Evolutionary conservation across 2,113 vertebrate genomes (phyloP).

Genomic region (Galbula dea): DNA sequence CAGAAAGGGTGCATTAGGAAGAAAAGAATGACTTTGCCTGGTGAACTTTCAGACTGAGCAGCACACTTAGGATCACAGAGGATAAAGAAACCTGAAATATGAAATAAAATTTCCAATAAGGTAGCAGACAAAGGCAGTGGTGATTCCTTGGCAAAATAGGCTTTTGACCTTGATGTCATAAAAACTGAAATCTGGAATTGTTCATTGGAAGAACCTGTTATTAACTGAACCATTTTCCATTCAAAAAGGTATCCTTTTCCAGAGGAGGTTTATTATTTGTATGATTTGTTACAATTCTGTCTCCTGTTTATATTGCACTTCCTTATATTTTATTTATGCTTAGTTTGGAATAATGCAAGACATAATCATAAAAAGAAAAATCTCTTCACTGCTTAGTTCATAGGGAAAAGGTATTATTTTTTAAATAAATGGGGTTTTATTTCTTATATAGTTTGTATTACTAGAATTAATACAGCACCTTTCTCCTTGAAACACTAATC

Average conservation of each 20-base stretch:
- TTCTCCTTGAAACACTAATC: background rate
- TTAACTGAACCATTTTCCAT: background rate
- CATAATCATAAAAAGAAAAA: background rate
- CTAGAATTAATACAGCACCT: background rate
- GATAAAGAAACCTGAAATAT: conserved; percentile 52
- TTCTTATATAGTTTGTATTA: background rate
- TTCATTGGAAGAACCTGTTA: background rate
- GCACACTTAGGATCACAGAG: conserved; percentile 26
- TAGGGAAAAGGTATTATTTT: background rate
- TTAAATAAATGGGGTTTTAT: background rate
- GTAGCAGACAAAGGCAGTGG: conserved; percentile 12
- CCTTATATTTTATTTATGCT: background rate
- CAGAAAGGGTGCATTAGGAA: conserved; percentile 52
- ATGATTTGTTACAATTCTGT: background rate
- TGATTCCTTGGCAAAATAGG: conserved; percentile 7
- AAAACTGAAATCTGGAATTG: conserved; percentile 12
- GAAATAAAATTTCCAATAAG: conserved; percentile 59
- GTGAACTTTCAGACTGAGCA: conserved; percentile 51
- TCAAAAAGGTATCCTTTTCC: background rate
- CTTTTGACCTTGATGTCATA: background rate
- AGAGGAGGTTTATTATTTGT: background rate
- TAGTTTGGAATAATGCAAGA: background rate
- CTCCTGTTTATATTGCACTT: background rate
- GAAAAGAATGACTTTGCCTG: conserved; percentile 52
- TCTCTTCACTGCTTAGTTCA: background rate